Conservation (phyloP, 2,797 vertebrate species). For the Phoebastria nigripes region DNA sequence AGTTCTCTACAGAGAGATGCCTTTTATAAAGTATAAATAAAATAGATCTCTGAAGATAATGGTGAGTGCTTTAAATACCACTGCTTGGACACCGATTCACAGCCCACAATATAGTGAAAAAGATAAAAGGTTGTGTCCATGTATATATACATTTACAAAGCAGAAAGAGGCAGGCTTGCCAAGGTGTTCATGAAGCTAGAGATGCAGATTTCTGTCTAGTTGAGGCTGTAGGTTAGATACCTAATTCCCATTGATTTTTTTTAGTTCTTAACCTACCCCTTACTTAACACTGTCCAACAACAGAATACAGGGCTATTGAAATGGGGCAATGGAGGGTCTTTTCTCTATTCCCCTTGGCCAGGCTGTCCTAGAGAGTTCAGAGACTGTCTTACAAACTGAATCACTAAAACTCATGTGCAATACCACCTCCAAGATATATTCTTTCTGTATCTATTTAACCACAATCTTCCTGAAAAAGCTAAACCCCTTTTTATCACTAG, state of each 20-base stretch:
- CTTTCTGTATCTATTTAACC: background rate
- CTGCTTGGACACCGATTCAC: background rate
- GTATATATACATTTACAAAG: background rate
- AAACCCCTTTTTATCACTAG: background rate
- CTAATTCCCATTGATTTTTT: background rate
- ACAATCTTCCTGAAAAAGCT: background rate
- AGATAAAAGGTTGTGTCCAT: background rate
- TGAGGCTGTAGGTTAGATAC: background rate
- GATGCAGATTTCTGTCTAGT: background rate
- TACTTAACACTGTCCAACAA: background rate
- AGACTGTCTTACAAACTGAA: background rate
- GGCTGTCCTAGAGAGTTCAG: background rate
- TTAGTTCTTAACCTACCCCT: background rate
- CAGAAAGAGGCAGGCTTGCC: background rate
- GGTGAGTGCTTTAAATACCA: slow-evolving; percentile 1
- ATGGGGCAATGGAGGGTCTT: background rate
- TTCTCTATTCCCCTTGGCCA: background rate
- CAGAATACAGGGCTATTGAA: background rate
- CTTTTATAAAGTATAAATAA: slow-evolving; percentile 48
- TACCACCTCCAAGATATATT: background rate
- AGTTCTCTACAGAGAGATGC: slow-evolving; percentile 32
- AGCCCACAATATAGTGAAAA: background rate
- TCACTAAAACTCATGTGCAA: background rate
- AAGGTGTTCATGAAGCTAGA: background rate
- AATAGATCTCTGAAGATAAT: slow-evolving; percentile 18